A percentile compares a stretch with the other conserved stretches of the same genome.
Conservation (phyloP, 2,113 vertebrate species). For the Limanda limanda region DNA sequence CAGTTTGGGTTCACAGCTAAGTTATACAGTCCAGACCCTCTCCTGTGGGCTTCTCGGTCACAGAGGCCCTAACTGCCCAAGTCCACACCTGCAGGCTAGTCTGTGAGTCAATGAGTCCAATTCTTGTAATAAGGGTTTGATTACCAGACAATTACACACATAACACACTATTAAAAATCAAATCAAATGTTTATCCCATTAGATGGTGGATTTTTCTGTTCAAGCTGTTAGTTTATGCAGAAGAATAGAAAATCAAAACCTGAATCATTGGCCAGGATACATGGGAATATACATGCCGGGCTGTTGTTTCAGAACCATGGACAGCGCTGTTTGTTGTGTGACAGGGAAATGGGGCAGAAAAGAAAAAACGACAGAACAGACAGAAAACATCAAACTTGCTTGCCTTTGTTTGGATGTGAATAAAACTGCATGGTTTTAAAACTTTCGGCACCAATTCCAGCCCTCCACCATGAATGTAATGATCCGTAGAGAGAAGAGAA, state of each 20-base stretch:
- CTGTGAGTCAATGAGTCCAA: background rate
- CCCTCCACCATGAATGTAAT: background rate
- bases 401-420: background rate
- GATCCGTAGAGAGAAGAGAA: background rate
- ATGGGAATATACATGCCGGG: background rate
- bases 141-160: background rate
- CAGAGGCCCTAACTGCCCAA: too few relatives aligned
- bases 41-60: background rate
- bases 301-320: constrained; percentile 1
- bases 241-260: too few relatives aligned
- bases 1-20: constrained; percentile 6
- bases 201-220: background rate
- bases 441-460: background rate
- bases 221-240: too few relatives aligned
- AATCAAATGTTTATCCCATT: background rate
- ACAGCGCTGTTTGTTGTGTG: background rate
- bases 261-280: background rate
- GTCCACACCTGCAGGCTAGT: background rate
- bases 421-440: background rate
- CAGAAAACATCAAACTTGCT: background rate
- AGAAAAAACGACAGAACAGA: background rate
- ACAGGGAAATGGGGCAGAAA: background rate
- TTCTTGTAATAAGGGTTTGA: background rate
- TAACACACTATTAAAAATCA: background rate
- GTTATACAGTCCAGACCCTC: background rate